These are phyloP conservation scores for Oxystoma pomonae DNA, from an alignment of 2,888 invertebrate species.

Conservation along the genomic window DNA sequence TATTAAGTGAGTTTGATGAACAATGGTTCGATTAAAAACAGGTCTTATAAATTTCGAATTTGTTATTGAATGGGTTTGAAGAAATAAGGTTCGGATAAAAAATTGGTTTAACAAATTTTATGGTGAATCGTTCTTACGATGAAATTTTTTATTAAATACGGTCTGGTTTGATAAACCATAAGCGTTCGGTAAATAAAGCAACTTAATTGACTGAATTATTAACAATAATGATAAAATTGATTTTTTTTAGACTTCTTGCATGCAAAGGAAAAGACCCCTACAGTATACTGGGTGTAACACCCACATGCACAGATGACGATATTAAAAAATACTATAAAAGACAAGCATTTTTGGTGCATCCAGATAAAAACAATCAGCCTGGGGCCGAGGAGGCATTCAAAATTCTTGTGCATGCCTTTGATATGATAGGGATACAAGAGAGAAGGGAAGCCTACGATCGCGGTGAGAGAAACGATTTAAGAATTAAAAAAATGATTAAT, in stretches of 20 bases:
- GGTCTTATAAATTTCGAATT: too few relatives aligned
- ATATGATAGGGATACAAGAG: conserved; percentile 88
- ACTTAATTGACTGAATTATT: too few relatives aligned
- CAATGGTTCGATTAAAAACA: too few relatives aligned
- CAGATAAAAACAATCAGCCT: conserved; percentile 92
- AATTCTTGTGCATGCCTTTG: conserved; percentile 92
- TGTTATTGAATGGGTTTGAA: too few relatives aligned
- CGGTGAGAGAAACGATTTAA: conserved; percentile 37
- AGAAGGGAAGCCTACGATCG: conserved; percentile 46
- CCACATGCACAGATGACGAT: conserved; percentile 86
- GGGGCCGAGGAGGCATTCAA: conserved; percentile 97
- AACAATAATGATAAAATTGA: too few relatives aligned
- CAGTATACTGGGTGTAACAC: conserved; percentile 69
- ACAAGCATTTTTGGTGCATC: conserved; percentile 92
- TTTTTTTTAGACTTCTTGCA: conserved; percentile 67
- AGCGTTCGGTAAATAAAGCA: too few relatives aligned
- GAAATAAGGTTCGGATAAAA: too few relatives aligned
- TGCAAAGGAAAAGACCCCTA: conserved; percentile 96
- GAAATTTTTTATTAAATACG: too few relatives aligned
- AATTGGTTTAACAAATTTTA: too few relatives aligned
- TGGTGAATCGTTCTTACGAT: too few relatives aligned
- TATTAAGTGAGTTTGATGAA: too few relatives aligned
- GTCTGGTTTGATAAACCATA: too few relatives aligned
- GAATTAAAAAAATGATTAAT: background rate
- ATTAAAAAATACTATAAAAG: conserved; percentile 91